Evolutionary conservation across 30 jellyfish, hydroid and myxozoan genomes (phyloP), one percentile per base, ranked within the genome.

Genomic region (Turritopsis rubra): DNA sequence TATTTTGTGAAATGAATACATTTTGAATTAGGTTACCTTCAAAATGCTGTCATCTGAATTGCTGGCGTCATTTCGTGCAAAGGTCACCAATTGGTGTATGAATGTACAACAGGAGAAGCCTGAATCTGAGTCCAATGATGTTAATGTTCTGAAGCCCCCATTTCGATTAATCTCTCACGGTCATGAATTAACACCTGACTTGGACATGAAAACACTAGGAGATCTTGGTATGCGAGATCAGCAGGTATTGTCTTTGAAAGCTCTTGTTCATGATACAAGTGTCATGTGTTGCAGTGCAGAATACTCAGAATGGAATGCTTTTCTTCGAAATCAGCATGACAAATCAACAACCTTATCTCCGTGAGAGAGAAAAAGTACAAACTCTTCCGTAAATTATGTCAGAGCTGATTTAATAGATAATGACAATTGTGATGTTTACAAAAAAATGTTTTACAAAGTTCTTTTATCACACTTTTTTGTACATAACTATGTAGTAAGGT

Each of bases 101-200:
- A 72, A 76, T 41, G 53, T 85, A 28, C 99, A 93, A 66, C 79
- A 66, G 89, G 66, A 68, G 53, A 75, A 24, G 65, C 52, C 80
- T 17, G 65, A 75, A 22, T 28, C 31, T n/a, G 52, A 54, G 20
- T 73, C 66, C 7, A 65, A 53, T 29, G 66, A 73, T 21, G 52
- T 83, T 53, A 52, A 29, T 17, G 84, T 89, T 1, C 87, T 94
- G 53, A 95, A 89, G 83, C 97, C 99, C 52, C 99, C 99, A 20
- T 89, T 94, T 72, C 97, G 99, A 19, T 79, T 94, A 52, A 94
- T 94, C 28, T 89, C 99, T 5, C 99, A 94, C 73, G 99, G 99
- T 3, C 99, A 89, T 71, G 99, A 94, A 83, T 88, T 94, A 66
- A 94, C 99, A 1, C 96, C 94, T 28, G 99, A 94, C 77, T 85